Evolutionary conservation across 2,113 vertebrate species (phyloP).

Genomic region (Leptocoma aspasia): DNA sequence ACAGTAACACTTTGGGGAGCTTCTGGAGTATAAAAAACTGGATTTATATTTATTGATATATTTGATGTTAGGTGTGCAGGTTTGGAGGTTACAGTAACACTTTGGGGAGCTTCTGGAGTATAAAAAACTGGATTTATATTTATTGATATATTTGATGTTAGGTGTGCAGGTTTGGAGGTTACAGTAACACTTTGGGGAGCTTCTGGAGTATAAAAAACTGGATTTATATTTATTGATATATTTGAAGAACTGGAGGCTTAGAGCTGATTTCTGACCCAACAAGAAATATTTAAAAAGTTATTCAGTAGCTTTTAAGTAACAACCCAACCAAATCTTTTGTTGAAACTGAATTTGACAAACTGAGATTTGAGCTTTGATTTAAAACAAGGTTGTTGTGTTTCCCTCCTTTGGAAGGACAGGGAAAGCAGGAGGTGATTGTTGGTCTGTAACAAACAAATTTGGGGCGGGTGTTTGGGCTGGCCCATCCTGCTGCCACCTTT

Average conservation of each 20-base stretch:
- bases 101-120: no score
- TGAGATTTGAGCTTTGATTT: neutral
- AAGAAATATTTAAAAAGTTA: neutral
- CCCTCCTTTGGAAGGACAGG: neutral
- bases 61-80: no score
- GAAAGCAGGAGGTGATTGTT: neutral
- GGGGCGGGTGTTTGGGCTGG: accelerated
- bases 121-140: no score
- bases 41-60: no score
- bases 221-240: no score
- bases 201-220: neutral
- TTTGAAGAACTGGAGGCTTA: neutral
- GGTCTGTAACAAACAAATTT: accelerated
- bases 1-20: neutral
- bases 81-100: no score
- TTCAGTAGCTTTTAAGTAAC: neutral
- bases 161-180: neutral
- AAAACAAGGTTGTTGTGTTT: accelerated
- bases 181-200: neutral
- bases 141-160: no score
- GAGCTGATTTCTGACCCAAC: neutral
- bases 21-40: neutral
- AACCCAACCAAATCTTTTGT: neutral
- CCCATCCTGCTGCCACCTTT: neutral
- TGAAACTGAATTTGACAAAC: neutral